phyloP scores from a whole-genome alignment of 2,888 invertebrate species.

The Epistrophella euchroma region DNA sequence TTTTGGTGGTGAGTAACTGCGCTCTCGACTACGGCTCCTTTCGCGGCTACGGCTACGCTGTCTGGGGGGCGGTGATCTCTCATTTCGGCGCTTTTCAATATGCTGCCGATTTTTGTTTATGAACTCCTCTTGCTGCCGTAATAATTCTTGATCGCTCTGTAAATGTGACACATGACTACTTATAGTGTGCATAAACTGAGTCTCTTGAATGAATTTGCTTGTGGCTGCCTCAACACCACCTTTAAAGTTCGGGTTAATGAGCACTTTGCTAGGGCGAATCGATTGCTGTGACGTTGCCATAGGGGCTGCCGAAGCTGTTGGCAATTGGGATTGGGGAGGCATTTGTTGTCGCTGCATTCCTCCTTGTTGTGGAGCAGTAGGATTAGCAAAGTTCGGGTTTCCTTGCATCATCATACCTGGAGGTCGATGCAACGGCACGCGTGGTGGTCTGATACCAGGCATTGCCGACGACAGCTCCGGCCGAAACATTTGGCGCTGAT shows the following conservation, averaged over 20 bases:
- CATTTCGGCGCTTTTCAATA: slow-evolving; percentile 83
- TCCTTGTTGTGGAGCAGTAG: slow-evolving; percentile 77
- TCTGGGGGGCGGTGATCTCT: slow-evolving; percentile 80
- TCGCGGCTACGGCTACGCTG: slow-evolving; percentile 78
- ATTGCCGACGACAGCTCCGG: slow-evolving; percentile 77
- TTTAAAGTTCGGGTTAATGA: slow-evolving; percentile 84
- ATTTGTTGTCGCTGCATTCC: slow-evolving; percentile 75
- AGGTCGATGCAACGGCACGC: slow-evolving; percentile 85
- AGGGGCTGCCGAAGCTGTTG: slow-evolving; percentile 56
- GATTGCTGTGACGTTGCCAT: slow-evolving; percentile 65
- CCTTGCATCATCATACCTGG: slow-evolving; percentile 79
- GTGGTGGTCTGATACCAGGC: slow-evolving; percentile 82
- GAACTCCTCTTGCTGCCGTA: slow-evolving; percentile 84
- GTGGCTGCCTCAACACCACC: slow-evolving; percentile 84
- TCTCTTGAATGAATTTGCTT: slow-evolving; percentile 83
- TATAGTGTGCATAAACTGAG: slow-evolving; percentile 83
- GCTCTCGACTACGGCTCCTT: slow-evolving; percentile 82
- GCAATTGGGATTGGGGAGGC: slow-evolving; percentile 71
- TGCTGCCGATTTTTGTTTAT: slow-evolving; percentile 83
- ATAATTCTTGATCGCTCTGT: slow-evolving; percentile 82
- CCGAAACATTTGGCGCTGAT: slow-evolving; percentile 77
- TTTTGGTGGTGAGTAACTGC: slow-evolving; percentile 82
- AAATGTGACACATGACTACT: slow-evolving; percentile 79
- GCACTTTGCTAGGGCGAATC: slow-evolving; percentile 80
- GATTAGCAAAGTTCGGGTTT: slow-evolving; percentile 78